These are phyloP conservation scores for Mastomys natalensis DNA, from an alignment of 2,113 vertebrate species.

Conservation along the genomic window DNA sequence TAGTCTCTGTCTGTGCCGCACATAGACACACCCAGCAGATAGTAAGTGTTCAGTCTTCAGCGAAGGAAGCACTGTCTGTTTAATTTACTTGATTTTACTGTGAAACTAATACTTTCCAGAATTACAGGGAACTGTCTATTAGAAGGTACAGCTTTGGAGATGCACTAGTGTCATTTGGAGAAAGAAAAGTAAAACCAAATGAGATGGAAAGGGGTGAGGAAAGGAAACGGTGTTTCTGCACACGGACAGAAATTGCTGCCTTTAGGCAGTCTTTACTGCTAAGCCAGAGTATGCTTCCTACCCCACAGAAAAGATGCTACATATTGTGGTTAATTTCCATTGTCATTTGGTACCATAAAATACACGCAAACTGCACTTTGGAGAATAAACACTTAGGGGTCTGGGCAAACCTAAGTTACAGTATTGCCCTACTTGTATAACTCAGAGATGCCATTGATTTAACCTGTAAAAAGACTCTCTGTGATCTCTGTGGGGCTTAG, in stretches of 20 bases:
- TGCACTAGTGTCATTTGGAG: conserved; percentile 13
- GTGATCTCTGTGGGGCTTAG: background rate
- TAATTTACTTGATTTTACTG: conserved; percentile 55
- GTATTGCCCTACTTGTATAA: background rate
- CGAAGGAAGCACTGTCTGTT: background rate
- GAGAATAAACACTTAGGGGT: conserved; percentile 11
- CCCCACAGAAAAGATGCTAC: background rate
- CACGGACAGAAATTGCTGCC: background rate
- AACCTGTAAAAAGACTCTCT: background rate
- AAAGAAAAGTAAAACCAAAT: conserved; percentile 7
- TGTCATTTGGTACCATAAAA: background rate
- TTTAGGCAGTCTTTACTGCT: background rate
- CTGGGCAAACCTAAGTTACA: background rate
- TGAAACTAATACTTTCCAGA: conserved; percentile 2
- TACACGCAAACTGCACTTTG: background rate
- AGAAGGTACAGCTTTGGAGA: conserved; percentile 18
- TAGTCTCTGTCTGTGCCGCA: background rate
- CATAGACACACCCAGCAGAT: background rate
- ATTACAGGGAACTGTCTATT: conserved; percentile 48
- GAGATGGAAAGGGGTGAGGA: background rate
- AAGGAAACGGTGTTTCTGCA: background rate
- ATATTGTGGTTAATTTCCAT: background rate
- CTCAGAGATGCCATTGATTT: background rate
- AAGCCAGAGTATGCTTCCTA: background rate
- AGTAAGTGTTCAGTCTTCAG: background rate